phyloP scores from a whole-genome alignment of 1,140 invertebrate genomes.

The Platyura marginata region DNA sequence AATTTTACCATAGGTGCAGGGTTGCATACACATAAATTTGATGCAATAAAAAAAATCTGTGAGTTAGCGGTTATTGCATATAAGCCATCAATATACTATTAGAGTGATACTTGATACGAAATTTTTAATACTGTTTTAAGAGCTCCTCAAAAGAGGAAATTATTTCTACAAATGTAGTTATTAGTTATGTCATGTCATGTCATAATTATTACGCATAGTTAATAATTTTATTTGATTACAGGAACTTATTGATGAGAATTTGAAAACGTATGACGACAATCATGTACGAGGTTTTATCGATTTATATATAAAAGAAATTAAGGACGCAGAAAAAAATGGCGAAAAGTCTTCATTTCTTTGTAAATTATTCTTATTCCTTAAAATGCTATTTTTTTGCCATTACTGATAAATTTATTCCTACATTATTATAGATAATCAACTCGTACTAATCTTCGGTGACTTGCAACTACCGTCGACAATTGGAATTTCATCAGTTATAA shows the following conservation, averaged over 20 bases:
- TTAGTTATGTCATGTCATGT: no score
- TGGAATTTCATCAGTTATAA: conserved; percentile 23
- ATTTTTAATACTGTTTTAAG: no score
- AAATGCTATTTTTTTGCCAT: no score
- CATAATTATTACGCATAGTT: no score
- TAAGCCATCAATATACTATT: no score
- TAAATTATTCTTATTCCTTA: conserved; percentile 5
- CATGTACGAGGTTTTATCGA: conserved; percentile 30
- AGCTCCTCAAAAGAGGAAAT: no score
- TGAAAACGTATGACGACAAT: conserved; percentile 23
- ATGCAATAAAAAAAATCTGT: no score
- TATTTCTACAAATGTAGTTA: no score
- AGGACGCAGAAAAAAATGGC: conserved; percentile 13
- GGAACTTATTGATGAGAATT: conserved; percentile 21
- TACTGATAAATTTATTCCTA: not conserved
- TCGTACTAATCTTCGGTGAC: conserved; percentile 32
- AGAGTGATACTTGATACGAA: no score
- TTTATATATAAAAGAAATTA: conserved; percentile 30
- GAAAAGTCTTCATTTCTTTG: not conserved
- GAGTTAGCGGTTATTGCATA: no score
- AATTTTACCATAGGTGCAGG: no score
- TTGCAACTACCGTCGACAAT: conserved; percentile 35
- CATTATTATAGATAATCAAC: conserved; percentile 31
- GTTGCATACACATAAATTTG: no score
- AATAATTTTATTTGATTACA: conserved; percentile 17